These are phyloP conservation scores for Percopsis omiscomaycus DNA, from an alignment of 2,797 vertebrate species.

Conservation along the genomic window DNA sequence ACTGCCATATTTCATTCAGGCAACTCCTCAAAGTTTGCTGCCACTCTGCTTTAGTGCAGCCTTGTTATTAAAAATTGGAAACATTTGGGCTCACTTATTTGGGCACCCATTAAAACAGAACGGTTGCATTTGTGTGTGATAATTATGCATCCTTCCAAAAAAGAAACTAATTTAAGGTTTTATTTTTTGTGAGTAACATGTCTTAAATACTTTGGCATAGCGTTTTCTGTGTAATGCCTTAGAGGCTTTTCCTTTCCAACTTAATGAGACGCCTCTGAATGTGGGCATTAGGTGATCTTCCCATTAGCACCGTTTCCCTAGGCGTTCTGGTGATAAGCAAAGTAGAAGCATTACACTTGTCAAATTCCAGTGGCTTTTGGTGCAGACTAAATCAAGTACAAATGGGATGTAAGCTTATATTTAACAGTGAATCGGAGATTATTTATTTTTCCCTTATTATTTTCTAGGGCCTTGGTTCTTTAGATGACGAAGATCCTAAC, in stretches of 20 bases:
- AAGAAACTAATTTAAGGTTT: neutral
- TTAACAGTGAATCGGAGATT: neutral
- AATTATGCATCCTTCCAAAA: too few species aligned
- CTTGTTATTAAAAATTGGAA: too few species aligned
- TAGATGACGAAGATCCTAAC: conserved; percentile 98
- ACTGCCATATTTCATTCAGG: too few species aligned
- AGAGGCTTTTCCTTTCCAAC: neutral
- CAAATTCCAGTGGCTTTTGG: neutral
- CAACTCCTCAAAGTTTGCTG: too few species aligned
- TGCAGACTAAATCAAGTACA: neutral
- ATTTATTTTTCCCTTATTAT: conserved; percentile 2
- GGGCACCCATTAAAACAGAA: too few species aligned
- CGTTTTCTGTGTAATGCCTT: neutral
- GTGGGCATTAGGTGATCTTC: neutral
- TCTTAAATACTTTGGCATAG: neutral
- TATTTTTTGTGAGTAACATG: neutral
- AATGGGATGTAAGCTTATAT: neutral
- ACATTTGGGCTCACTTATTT: too few species aligned
- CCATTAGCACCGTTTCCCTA: neutral
- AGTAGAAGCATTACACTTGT: neutral
- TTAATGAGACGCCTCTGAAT: neutral
- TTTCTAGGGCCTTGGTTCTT: conserved; percentile 85
- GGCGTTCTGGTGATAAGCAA: neutral
- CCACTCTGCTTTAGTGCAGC: too few species aligned
- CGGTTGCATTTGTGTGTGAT: too few species aligned